Base-by-base conservation (phyloP, 2,113 vertebrate species). In the Parus major region DNA sequence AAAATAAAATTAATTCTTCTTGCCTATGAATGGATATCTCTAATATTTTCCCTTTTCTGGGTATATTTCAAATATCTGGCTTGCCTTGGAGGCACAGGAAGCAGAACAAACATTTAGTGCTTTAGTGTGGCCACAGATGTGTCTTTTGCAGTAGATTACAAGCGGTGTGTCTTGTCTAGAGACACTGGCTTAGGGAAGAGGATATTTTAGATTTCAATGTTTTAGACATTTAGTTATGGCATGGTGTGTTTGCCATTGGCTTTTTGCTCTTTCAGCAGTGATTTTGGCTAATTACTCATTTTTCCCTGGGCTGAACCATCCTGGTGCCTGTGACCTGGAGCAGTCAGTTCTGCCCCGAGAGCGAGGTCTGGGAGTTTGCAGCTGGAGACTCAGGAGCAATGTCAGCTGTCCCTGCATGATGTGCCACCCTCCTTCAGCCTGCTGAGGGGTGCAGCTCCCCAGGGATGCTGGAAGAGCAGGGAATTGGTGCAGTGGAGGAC, bases 391-490 rank as follows among this genome's bases (percentile, higher is more conserved):
- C 20, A 10, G 59, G 1, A 33, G 24, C 41, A 24, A 3, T 4
- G 22, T 14, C 31, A 8, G 7, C 0, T 44, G 15, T 12, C 46
- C 2, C 27, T 49, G 65, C n/a, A 3, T 17, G 55, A 23, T 29
- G 18, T 69, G 55, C 14, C 55, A 8, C 23, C 44, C 39, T 3
- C 2, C 15, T 17, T 7, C n/a, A 33, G 12, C 24, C 46, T 69
- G 66, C 19, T 0, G 21, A 14, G 8, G 46, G 71, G 39, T 39
- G 17, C 1, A 5, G 36, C 23, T 36, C 28, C 0, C 17, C n/a
- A 2, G 0, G 52, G 39, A 1, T 15, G 64, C 31, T 14, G 65
- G 5, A 13, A 15, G 19, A 6, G 0, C 2, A 2, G 28, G 27
- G 53, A 9, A 0, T 63, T 9, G 23, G 24, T 12, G 52, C n/a